Evolutionary conservation across 2,797 vertebrate genomes (phyloP).

Genomic region (Tympanoctomys barrerae): DNA sequence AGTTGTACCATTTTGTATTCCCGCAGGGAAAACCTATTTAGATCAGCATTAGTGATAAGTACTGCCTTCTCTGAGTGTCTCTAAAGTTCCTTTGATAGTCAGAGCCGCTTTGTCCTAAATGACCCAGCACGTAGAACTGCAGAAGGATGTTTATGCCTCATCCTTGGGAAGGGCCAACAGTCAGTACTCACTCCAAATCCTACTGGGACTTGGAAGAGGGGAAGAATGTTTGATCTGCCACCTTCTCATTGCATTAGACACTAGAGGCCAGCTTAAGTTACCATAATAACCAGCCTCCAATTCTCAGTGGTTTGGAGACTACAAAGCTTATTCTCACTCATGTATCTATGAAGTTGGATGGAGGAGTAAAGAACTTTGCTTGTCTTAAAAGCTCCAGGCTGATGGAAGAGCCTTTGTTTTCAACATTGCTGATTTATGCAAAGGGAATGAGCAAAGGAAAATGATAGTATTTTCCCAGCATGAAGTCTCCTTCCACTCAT

Average conservation of each 20-base stretch:
- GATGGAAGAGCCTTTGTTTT: background rate
- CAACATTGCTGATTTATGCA: background rate
- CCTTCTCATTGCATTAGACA: background rate
- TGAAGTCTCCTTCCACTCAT: background rate
- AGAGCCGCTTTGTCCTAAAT: slow-evolving; percentile 10
- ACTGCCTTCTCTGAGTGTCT: background rate
- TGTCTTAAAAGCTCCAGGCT: background rate
- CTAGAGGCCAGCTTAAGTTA: background rate
- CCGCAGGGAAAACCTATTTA: background rate
- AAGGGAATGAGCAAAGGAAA: background rate
- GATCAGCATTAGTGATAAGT: background rate
- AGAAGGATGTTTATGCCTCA: background rate
- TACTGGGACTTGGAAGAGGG: no score
- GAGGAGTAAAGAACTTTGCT: background rate
- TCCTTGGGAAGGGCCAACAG: background rate
- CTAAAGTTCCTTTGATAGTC: background rate
- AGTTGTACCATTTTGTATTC: background rate
- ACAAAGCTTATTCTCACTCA: background rate
- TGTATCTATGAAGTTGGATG: background rate
- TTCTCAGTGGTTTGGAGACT: background rate
- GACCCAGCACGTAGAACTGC: background rate
- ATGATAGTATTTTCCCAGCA: background rate
- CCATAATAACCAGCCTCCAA: background rate
- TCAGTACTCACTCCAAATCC: background rate
- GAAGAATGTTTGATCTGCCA: background rate